These are phyloP conservation scores for Bos taurus DNA, from an alignment of 2,113 vertebrate species.

Conservation along the genomic window ARS-UCD2.0 NC_037345.1:47324001-47324500, in stretches of 20 bases:
- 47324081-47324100: neutral
- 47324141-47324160: constrained; percentile 30
- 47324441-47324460: neutral
- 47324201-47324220: constrained; percentile 34
- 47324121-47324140: neutral
- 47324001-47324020: neutral
- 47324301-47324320: neutral
- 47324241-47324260: neutral
- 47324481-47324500: neutral
- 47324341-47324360: neutral
- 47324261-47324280: neutral
- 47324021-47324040: neutral
- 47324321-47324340: neutral
- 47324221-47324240: neutral
- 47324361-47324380: neutral
- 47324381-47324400: neutral
- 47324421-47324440: neutral
- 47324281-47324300: neutral
- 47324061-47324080: neutral
- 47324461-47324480: neutral
- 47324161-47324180: constrained; percentile 20
- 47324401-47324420: neutral
- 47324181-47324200: neutral
- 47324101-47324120: neutral
- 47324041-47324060: neutral